Percentiles rank a stretch among this genome's conserved stretches.
These are phyloP conservation scores for Heliconius cydno DNA, from an alignment of 2,888 invertebrate species.

Conservation along the genomic window DNA sequence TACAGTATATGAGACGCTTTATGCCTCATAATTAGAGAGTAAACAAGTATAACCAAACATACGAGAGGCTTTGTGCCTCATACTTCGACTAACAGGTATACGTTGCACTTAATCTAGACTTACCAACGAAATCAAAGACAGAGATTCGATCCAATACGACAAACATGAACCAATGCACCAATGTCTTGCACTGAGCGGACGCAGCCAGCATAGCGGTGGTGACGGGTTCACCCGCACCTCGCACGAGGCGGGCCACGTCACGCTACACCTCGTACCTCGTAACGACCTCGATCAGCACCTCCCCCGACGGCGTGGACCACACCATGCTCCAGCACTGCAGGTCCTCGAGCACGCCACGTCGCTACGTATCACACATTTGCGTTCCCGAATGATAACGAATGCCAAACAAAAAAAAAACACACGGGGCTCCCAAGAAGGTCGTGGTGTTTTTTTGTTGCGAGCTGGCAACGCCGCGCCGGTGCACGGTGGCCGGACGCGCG, in stretches of 20 bases:
- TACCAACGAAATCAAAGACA: slow-evolving; percentile 28
- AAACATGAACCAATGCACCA: not conserved
- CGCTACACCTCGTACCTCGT: slow-evolving; percentile 67
- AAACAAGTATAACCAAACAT: not conserved
- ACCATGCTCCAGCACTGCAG: slow-evolving; percentile 79
- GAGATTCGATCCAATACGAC: slow-evolving; percentile 4
- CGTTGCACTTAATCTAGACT: slow-evolving; percentile 31
- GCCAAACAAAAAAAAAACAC: slow-evolving; percentile 76
- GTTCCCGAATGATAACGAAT: slow-evolving; percentile 81
- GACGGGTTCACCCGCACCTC: slow-evolving; percentile 23
- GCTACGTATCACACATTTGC: slow-evolving; percentile 78
- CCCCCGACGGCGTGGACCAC: slow-evolving; percentile 79
- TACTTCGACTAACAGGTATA: not conserved
- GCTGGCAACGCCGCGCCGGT: slow-evolving; percentile 80
- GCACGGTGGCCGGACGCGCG: slow-evolving; percentile 77
- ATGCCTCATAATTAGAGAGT: not conserved
- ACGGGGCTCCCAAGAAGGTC: slow-evolving; percentile 82
- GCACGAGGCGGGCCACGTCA: slow-evolving; percentile 37
- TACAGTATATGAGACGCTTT: not conserved
- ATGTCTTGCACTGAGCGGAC: not conserved
- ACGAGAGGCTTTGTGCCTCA: too few species aligned
- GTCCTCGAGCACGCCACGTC: slow-evolving; percentile 56
- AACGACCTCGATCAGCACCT: slow-evolving; percentile 79
- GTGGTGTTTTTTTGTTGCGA: slow-evolving; percentile 80
- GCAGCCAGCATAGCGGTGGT: not conserved